Percentiles rank a stretch among this genome's conserved stretches.
These are phyloP conservation scores for Spilogale gracilis DNA, from an alignment of 2,113 vertebrate species.

Conservation along the genomic window DNA sequence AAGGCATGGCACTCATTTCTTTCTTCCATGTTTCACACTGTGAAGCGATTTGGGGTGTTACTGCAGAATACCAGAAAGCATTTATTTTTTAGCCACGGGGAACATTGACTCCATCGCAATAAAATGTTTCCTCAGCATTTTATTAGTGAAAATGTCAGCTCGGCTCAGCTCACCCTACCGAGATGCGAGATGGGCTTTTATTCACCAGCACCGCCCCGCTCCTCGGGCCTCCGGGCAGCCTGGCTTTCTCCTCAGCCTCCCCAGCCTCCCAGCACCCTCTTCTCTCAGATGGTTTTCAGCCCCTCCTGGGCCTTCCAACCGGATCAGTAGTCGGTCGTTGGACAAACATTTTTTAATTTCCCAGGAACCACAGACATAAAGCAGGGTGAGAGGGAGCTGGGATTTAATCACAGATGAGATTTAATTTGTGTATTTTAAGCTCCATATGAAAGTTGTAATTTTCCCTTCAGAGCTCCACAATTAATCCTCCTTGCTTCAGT, in stretches of 20 bases:
- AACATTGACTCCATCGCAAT: neutral
- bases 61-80: neutral
- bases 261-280: neutral
- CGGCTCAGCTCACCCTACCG: neutral
- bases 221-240: neutral
- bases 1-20: fast-evolving
- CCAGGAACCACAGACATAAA: neutral
- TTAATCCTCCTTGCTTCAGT: neutral
- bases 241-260: neutral
- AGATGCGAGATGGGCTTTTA: neutral
- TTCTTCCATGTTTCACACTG: neutral
- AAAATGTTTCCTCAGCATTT: neutral
- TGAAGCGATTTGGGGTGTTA: neutral
- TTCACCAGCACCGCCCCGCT: neutral
- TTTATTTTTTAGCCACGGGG: neutral
- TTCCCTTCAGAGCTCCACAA: neutral
- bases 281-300: neutral
- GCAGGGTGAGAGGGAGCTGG: neutral
- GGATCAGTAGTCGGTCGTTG: conserved; percentile 57
- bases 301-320: conserved; percentile 36
- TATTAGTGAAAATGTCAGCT: neutral
- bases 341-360: conserved; percentile 71
- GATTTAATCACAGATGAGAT: neutral
- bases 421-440: conserved; percentile 56
- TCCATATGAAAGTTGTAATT: conserved; percentile 43